These are phyloP conservation scores for Eubucco bourcierii DNA, from an alignment of 2,113 vertebrate species.

Conservation along the genomic window DNA sequence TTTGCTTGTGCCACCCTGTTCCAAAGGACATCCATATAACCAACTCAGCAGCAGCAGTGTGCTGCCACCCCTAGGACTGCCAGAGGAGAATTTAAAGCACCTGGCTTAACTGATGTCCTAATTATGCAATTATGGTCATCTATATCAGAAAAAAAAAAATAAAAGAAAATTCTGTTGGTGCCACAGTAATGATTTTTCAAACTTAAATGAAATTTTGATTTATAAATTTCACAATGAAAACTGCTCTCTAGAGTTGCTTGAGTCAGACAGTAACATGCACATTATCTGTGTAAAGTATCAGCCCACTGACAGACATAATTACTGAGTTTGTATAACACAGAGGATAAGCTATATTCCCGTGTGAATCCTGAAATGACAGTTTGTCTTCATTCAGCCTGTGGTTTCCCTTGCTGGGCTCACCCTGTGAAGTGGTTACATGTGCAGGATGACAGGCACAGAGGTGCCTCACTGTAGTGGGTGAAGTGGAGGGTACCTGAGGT, in stretches of 20 bases:
- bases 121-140: background rate
- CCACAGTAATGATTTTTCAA: background rate
- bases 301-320: conserved; percentile 15
- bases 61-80: background rate
- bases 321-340: background rate
- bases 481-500: conserved; percentile 40
- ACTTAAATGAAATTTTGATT: background rate
- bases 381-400: conserved; percentile 56
- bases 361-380: conserved; percentile 57
- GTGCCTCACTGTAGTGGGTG: background rate
- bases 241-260: background rate
- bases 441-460: conserved; percentile 11
- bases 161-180: background rate
- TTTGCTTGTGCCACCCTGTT: background rate
- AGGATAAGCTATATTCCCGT: conserved; percentile 44
- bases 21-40: fast-evolving
- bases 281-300: conserved; percentile 14
- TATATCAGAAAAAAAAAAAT: background rate
- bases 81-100: background rate
- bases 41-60: background rate
- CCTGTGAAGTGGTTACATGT: conserved; percentile 49
- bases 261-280: background rate
- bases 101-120: background rate
- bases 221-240: background rate
- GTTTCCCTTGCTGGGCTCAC: conserved; percentile 21